Conservation (phyloP, 2,113 vertebrate genomes). For the Verasper variegatus region DNA sequence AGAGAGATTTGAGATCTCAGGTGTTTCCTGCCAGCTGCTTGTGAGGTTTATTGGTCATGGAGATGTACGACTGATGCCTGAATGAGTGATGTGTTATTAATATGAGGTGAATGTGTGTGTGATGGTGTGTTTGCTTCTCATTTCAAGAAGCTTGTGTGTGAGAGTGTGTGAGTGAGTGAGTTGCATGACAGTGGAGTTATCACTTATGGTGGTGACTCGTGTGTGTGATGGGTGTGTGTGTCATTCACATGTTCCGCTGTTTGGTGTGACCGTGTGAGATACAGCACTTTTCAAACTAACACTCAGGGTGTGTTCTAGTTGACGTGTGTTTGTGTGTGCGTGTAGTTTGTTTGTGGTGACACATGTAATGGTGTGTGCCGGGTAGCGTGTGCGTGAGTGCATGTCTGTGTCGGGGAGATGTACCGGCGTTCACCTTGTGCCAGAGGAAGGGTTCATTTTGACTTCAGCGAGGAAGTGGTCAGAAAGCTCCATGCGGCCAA, state of each 20-base stretch:
- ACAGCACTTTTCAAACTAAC: not conserved
- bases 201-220: not conserved
- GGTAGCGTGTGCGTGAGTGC: constrained; percentile 56
- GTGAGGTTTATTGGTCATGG: not conserved
- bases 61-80: not conserved
- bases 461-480: constrained; percentile 87
- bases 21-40: constrained; percentile 31
- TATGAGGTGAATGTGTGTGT: not conserved
- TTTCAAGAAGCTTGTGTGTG: not conserved
- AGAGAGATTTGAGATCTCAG: constrained; percentile 19
- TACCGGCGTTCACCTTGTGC: constrained; percentile 82
- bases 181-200: not conserved
- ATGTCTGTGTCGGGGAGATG: constrained; percentile 74
- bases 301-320: not conserved
- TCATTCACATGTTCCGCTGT: not conserved
- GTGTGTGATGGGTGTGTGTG: constrained; percentile 18
- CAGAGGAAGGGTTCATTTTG: constrained; percentile 85
- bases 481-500: constrained; percentile 77
- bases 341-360: not conserved
- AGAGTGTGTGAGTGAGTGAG: constrained; percentile 8
- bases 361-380: constrained; percentile 21
- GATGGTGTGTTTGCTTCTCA: not conserved
- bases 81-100: not conserved
- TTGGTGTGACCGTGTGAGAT: not conserved
- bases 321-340: not conserved